Conservation (phyloP, 2,888 invertebrate species). For the Lymantria dispar region DNA sequence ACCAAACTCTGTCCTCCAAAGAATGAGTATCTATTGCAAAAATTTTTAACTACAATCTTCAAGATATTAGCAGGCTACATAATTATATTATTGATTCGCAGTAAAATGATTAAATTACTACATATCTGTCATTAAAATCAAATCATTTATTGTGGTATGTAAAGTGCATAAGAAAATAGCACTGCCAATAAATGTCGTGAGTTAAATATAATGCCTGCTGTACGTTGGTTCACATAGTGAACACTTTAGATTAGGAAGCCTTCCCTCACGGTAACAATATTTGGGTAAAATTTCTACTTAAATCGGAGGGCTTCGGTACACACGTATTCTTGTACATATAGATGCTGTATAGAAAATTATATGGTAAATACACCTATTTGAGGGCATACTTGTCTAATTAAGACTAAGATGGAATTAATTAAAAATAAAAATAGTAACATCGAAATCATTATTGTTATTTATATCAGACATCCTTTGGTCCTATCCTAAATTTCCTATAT, state of each 20-base stretch:
- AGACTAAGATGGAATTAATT: slow-evolving; percentile 73
- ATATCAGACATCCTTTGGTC: slow-evolving; percentile 12
- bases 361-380: slow-evolving; percentile 64
- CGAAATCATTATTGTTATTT: slow-evolving; percentile 58
- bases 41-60: not conserved
- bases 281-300: slow-evolving; percentile 18
- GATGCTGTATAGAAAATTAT: slow-evolving; percentile 78
- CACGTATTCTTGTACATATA: slow-evolving; percentile 75
- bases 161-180: slow-evolving; percentile 64
- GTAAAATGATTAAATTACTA: slow-evolving; percentile 39
- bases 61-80: not conserved
- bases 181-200: slow-evolving; percentile 70
- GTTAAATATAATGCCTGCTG: slow-evolving; percentile 52
- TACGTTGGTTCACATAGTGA: slow-evolving; percentile 66
- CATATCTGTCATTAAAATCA: slow-evolving; percentile 59
- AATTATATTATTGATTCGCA: not conserved
- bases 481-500: slow-evolving; percentile 6
- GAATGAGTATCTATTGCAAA: not conserved
- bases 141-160: slow-evolving; percentile 37
- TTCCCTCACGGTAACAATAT: slow-evolving; percentile 15
- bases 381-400: slow-evolving; percentile 70
- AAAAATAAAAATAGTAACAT: slow-evolving; percentile 81
- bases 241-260: slow-evolving; percentile 44
- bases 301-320: slow-evolving; percentile 46
- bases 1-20: not conserved